Percentiles rank a stretch among this genome's conserved stretches.
Conservation (phyloP, 92 coral and sea anemone genomes). For the Zoanthus gigantus region DNA sequence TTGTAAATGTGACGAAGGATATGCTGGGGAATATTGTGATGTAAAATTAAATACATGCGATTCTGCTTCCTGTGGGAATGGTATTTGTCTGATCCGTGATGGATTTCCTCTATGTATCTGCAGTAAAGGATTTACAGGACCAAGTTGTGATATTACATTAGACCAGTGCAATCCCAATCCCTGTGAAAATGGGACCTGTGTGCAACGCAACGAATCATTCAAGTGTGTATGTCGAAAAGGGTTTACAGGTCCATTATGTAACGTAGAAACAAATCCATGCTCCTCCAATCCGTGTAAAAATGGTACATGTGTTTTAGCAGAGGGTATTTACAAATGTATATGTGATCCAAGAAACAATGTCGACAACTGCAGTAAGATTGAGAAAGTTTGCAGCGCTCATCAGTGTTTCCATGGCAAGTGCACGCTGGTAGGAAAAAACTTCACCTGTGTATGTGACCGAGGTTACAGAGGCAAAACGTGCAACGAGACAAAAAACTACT, state of each 20-base stretch:
- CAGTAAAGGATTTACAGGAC: constrained; percentile 60
- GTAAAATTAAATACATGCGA: constrained; percentile 39
- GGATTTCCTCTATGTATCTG: constrained; percentile 72
- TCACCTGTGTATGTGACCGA: constrained; percentile 65
- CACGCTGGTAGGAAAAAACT: constrained; percentile 15
- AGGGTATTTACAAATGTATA: constrained; percentile 26
- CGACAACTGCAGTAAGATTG: not conserved
- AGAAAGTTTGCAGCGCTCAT: not conserved
- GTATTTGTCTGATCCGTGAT: constrained; percentile 53
- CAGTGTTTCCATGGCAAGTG: constrained; percentile 40
- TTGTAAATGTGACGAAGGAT: constrained; percentile 55
- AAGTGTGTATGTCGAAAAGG: constrained; percentile 55
- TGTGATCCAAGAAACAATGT: constrained; percentile 30
- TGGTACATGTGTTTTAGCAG: not conserved
- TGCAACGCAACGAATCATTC: constrained; percentile 10
- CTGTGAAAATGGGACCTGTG: constrained; percentile 57
- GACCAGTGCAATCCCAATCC: constrained; percentile 65
- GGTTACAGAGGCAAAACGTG: constrained; percentile 70
- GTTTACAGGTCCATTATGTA: constrained; percentile 51
- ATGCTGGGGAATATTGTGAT: constrained; percentile 64
- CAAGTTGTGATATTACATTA: constrained; percentile 55
- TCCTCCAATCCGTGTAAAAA: constrained; percentile 51
- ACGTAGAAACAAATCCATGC: constrained; percentile 33
- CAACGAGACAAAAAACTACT: constrained; percentile 54
- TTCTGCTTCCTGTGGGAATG: constrained; percentile 71